Conservation (phyloP, 2,797 vertebrate species). For the Acanthornis magna region DNA sequence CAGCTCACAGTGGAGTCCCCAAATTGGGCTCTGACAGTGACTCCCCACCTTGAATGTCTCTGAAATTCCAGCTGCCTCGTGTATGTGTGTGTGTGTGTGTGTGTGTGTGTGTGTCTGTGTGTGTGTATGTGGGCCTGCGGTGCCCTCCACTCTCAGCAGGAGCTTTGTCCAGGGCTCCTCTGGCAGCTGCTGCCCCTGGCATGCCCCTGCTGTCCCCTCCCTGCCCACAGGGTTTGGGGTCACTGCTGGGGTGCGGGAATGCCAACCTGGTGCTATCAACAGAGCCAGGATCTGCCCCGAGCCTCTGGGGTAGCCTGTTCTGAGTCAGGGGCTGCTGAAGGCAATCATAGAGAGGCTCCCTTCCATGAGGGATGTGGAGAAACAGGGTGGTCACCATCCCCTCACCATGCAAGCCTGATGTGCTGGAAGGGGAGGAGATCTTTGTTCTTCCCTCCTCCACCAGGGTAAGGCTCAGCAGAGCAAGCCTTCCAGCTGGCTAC, state of each 20-base stretch:
- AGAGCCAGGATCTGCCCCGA: background rate
- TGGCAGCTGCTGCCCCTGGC: background rate
- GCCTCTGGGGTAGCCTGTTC: background rate
- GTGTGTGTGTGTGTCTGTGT: background rate
- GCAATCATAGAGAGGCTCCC: background rate
- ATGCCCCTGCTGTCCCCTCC: background rate
- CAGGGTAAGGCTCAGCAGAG: background rate
- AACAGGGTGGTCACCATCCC: background rate
- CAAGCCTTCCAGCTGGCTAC: background rate
- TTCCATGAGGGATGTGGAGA: background rate
- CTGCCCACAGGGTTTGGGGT: background rate
- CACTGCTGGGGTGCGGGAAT: background rate
- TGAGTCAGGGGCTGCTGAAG: background rate
- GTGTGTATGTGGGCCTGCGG: rapidly evolving
- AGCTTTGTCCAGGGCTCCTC: background rate
- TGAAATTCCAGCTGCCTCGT: background rate
- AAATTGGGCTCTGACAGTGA: background rate
- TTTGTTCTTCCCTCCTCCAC: background rate
- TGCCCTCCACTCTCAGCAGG: background rate
- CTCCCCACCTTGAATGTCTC: background rate
- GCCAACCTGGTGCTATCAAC: background rate
- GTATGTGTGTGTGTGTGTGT: background rate
- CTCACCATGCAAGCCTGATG: background rate
- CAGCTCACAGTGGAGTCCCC: background rate
- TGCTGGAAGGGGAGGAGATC: background rate